Evolutionary conservation across 2,113 vertebrate species (phyloP), one percentile per base, ranked within the genome.

Genomic region (Anthoscopus minutus): DNA sequence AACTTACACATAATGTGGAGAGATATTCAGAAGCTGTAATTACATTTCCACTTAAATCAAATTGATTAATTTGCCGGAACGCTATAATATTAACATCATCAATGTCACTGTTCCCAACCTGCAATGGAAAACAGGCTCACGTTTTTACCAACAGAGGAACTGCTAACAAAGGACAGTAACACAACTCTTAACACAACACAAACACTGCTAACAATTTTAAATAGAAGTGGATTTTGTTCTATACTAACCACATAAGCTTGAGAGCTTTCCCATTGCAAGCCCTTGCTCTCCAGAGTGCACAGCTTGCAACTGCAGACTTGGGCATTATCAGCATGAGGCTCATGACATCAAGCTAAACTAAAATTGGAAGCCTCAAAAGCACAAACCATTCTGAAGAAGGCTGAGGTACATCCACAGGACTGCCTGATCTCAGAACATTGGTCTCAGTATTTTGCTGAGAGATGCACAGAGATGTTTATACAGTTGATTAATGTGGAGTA

Each of bases 1-100:
- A 72, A 92, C 97, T 97, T 98, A 99, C 99, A 97, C 98, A 99
- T 33, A 99, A 97, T 0, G 99, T 99, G 61, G 99, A 97, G 42
- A 99, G 98, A 87, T 99, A 98, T 79, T 99, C 99, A 0, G 99
- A 98, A 53, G 98, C 98, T 8, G 99, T 99, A 94, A 99, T 98
- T 93, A 99, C 98, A 37, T 99, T 99, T 86, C 99, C 99, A 76
- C 99, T 99, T 51, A 99, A 97, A 94, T 99, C 99, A 92, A 99
- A 99, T 7, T 99, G 99, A 97, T 99, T 99, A 91, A 99, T 99
- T 97, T 99, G 99, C 89, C 99, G 98, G 97, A 99, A 99, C 2
- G 98, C 99, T 51, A 99, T 99, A 88, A 99, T 99, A 97, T 99
- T 99, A 73, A 99, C 96, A 5, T 99, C 98, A 70, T 98, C 98